Evolutionary conservation across 2,797 vertebrate species (phyloP).

Genomic region (Lateolabrax maculatus): DNA sequence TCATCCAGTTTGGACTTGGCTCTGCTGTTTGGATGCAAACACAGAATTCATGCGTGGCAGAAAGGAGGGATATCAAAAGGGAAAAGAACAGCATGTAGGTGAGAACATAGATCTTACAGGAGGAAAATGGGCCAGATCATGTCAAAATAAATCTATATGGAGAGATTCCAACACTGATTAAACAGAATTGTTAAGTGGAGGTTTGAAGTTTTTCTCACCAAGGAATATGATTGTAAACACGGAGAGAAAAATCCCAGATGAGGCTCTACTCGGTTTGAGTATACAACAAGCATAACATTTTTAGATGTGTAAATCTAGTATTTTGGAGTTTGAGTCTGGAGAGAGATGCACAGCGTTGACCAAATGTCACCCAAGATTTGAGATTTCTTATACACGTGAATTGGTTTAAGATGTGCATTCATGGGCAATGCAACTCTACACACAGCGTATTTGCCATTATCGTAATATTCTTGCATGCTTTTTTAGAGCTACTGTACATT

Average conservation of each 20-base stretch:
- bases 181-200: constrained; percentile 89
- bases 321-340: constrained; percentile 69
- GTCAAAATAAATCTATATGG: constrained; percentile 88
- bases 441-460: background rate
- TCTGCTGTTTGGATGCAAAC: constrained; percentile 71
- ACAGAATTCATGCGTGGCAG: constrained; percentile 57
- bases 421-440: background rate
- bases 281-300: constrained; percentile 81
- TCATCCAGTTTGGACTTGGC: constrained; percentile 67
- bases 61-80: constrained; percentile 69
- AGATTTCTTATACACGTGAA: constrained; percentile 17
- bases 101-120: constrained; percentile 81
- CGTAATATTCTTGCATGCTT: background rate
- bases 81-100: constrained; percentile 81
- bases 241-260: constrained; percentile 83
- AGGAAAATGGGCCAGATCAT: constrained; percentile 84
- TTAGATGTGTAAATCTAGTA: constrained; percentile 80
- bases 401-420: constrained; percentile 11
- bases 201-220: constrained; percentile 87
- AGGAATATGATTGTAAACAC: constrained; percentile 90
- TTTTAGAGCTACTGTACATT: background rate
- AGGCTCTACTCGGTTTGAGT: constrained; percentile 69
- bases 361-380: constrained; percentile 66
- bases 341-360: constrained; percentile 57
- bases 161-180: constrained; percentile 87